Evolutionary conservation across 2,888 invertebrate genomes (phyloP).

Genomic region (Cremastobaeus sp.): DNA sequence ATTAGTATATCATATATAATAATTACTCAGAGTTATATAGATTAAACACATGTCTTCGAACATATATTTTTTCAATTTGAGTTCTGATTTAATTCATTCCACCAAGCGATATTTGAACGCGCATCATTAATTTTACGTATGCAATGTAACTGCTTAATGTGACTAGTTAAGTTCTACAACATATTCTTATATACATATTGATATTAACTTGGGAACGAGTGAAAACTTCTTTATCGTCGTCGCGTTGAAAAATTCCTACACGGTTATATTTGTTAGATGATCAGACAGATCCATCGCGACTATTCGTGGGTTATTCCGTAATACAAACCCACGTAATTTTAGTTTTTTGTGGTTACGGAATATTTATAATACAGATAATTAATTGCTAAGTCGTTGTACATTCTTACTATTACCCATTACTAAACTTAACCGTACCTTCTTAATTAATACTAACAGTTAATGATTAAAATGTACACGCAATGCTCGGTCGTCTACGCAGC

Average conservation of each 20-base stretch:
- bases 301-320: slow-evolving; percentile 15
- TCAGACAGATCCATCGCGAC: slow-evolving; percentile 5
- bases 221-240: not conserved
- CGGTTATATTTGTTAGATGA: slow-evolving; percentile 2
- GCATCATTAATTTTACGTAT: slow-evolving; percentile 9
- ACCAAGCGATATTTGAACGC: slow-evolving; percentile 24
- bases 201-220: slow-evolving; percentile 65
- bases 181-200: slow-evolving; percentile 67
- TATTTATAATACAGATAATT: slow-evolving; percentile 70
- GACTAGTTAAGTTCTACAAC: slow-evolving; percentile 71
- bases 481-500: slow-evolving; percentile 38
- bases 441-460: slow-evolving; percentile 59
- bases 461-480: slow-evolving; percentile 69
- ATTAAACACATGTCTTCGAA: slow-evolving; percentile 47
- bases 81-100: slow-evolving; percentile 24
- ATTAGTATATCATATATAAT: slow-evolving; percentile 23
- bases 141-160: slow-evolving; percentile 59
- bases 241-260: not conserved
- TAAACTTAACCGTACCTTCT: slow-evolving; percentile 49
- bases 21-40: slow-evolving; percentile 32
- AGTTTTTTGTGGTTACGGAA: slow-evolving; percentile 65
- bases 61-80: slow-evolving; percentile 36
- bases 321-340: slow-evolving; percentile 56
- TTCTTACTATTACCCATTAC: slow-evolving; percentile 69
- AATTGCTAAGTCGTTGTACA: slow-evolving; percentile 76